phyloP scores from a whole-genome alignment of 2,888 invertebrate species.

The Drosophila melanosoma region DNA sequence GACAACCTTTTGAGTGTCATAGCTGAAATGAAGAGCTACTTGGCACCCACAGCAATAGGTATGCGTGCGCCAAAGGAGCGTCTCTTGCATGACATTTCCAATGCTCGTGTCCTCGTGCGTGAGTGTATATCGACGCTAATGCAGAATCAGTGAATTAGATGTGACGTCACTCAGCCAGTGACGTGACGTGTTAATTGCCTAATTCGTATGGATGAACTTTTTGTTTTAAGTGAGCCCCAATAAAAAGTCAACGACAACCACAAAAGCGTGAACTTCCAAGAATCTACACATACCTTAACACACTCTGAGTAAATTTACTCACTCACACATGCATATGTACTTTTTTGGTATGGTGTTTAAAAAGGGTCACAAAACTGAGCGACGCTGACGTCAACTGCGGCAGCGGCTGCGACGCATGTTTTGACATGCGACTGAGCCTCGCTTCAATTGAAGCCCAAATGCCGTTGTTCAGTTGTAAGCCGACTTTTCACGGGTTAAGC shows the following conservation, averaged over 20 bases:
- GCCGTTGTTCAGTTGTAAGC: conserved; percentile 64
- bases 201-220: conserved; percentile 27
- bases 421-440: conserved; percentile 56
- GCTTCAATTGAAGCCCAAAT: conserved; percentile 70
- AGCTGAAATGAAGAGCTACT: conserved; percentile 45
- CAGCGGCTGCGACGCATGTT: conserved; percentile 30
- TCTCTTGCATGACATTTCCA: conserved; percentile 57
- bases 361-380: conserved; percentile 61
- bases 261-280: conserved; percentile 26
- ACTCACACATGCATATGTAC: conserved; percentile 4
- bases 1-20: conserved; percentile 49
- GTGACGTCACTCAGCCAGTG: conserved; percentile 43
- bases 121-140: conserved; percentile 57
- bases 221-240: conserved; percentile 27
- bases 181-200: conserved; percentile 35
- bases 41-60: conserved; percentile 54
- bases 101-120: conserved; percentile 63
- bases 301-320: conserved; percentile 2
- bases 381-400: conserved; percentile 7
- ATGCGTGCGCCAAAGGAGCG: conserved; percentile 68
- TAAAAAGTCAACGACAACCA: conserved; percentile 34
- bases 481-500: conserved; percentile 74
- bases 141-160: conserved; percentile 28
- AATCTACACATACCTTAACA: conserved; percentile 15
- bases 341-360: conserved; percentile 36